A percentile compares a stretch with the other conserved stretches of the same genome.
Conservation (phyloP, 2,113 vertebrate genomes). For the Misgurnus mizolepis region DNA sequence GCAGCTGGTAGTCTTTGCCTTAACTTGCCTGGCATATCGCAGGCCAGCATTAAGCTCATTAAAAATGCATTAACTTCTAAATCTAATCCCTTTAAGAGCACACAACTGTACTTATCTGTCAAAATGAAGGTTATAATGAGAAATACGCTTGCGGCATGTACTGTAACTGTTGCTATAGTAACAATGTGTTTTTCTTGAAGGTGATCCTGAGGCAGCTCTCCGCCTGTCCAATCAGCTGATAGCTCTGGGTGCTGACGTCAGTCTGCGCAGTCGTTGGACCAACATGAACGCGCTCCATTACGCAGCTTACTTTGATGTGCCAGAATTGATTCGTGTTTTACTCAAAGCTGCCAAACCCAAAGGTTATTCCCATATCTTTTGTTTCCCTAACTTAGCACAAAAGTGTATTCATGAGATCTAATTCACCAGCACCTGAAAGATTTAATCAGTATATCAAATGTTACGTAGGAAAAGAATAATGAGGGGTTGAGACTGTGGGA, state of each 20-base stretch:
- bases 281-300: slow-evolving; percentile 95
- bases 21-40: neutral
- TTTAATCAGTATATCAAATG: neutral
- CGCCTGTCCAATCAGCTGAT: slow-evolving; percentile 85
- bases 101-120: neutral
- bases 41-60: neutral
- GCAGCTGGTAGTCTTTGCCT: neutral
- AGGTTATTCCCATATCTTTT: slow-evolving; percentile 67
- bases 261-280: slow-evolving; percentile 91
- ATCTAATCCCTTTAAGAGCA: neutral
- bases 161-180: neutral
- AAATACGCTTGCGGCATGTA: neutral
- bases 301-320: slow-evolving; percentile 90
- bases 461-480: neutral
- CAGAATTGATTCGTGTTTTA: slow-evolving; percentile 85
- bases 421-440: neutral
- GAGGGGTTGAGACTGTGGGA: slow-evolving; percentile 3
- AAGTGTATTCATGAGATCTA: neutral
- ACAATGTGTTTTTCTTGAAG: slow-evolving; percentile 60
- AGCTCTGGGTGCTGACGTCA: slow-evolving; percentile 82
- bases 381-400: neutral
- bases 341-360: slow-evolving; percentile 82
- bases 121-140: neutral
- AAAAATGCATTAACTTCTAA: neutral
- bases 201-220: slow-evolving; percentile 84